phyloP scores from a whole-genome alignment of 1,140 invertebrate species.

The Drosophila ficusphila region DNA sequence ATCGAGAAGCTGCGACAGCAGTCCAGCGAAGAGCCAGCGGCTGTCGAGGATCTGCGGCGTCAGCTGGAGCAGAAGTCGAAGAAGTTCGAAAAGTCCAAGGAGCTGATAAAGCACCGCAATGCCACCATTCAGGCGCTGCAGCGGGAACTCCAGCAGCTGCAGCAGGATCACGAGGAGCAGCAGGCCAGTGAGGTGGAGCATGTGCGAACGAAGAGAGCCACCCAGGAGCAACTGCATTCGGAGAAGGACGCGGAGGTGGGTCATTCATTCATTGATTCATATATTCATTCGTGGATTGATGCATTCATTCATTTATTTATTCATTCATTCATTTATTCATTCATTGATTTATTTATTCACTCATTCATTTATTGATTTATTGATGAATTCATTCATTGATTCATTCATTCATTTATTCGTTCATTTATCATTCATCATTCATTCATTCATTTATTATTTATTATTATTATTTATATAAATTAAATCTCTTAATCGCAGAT shows the following conservation, averaged over 20 bases:
- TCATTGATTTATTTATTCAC: too few species aligned
- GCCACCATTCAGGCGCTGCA: constrained; percentile 77
- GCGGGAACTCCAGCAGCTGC: constrained; percentile 51
- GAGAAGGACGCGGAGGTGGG: constrained; percentile 27
- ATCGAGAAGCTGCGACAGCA: not conserved
- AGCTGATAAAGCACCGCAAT: constrained; percentile 76
- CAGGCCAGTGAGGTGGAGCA: not conserved
- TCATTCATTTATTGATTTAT: too few species aligned
- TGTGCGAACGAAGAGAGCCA: not conserved
- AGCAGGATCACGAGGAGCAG: not conserved
- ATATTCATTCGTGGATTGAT: too few species aligned
- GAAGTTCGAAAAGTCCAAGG: constrained; percentile 83
- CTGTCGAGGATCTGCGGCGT: constrained; percentile 49
- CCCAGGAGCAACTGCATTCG: constrained; percentile 4
- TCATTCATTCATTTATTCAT: too few species aligned
- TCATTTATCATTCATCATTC: too few species aligned
- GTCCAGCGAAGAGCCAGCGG: constrained; percentile 9
- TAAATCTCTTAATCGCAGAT: not conserved
- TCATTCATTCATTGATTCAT: not conserved
- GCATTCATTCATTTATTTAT: too few species aligned
- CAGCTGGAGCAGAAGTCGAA: constrained; percentile 56
- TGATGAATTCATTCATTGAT: too few species aligned
- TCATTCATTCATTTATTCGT: too few species aligned
- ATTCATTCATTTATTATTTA: not conserved
- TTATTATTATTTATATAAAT: not conserved